Conservation (phyloP, 2,113 vertebrate genomes). For the Barnardius zonarius region DNA sequence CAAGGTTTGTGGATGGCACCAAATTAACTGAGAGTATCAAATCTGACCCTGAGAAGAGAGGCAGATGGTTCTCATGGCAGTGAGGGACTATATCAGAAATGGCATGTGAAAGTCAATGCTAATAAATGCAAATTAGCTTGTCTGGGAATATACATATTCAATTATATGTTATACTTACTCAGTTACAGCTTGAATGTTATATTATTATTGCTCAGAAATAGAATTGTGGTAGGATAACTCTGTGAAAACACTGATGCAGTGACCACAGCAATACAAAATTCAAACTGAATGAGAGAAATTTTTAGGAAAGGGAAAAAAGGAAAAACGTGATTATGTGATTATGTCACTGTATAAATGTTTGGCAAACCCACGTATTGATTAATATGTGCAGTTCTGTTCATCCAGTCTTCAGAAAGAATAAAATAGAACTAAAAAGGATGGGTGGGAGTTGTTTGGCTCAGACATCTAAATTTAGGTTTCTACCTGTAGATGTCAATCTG, state of each 20-base stretch:
- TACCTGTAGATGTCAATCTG: conserved; percentile 42
- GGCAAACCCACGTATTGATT: conserved; percentile 49
- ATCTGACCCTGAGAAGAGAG: background rate
- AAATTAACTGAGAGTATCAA: background rate
- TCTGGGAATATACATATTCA: background rate
- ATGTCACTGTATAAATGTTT: conserved; percentile 50
- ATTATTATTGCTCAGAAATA: background rate
- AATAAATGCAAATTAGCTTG: background rate
- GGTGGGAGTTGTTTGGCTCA: conserved; percentile 30
- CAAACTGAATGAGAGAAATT: background rate
- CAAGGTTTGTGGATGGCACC: background rate
- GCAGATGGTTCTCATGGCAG: background rate
- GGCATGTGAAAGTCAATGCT: background rate
- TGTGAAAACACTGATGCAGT: background rate
- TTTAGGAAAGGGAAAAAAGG: background rate
- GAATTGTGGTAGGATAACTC: background rate
- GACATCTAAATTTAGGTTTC: conserved; percentile 48
- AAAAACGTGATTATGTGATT: conserved; percentile 29
- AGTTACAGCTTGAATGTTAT: background rate
- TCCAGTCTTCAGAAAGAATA: background rate
- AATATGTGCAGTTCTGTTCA: conserved; percentile 19
- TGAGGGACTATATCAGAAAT: background rate
- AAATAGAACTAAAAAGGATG: background rate
- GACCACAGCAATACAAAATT: background rate
- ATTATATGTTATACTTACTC: background rate